phyloP scores from a whole-genome alignment of 2,797 vertebrate species.

The Diceros bicornis region DNA sequence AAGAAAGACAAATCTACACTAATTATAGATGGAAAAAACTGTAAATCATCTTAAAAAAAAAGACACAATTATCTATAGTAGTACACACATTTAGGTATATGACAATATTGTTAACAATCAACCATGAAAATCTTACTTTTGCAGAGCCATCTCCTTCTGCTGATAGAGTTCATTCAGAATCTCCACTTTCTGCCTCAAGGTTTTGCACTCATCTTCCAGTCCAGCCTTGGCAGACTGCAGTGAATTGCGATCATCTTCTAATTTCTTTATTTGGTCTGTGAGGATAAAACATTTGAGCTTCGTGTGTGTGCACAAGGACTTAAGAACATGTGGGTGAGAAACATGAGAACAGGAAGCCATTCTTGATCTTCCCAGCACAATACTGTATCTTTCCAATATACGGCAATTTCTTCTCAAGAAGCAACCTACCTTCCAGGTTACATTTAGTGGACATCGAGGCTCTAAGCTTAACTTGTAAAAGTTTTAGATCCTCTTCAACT shows the following conservation, averaged over 20 bases:
- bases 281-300: neutral
- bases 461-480: slow-evolving; percentile 93
- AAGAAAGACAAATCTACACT: neutral
- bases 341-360: neutral
- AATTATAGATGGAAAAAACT: neutral
- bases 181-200: slow-evolving; percentile 96
- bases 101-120: accelerated
- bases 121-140: slow-evolving; percentile 92
- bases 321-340: neutral
- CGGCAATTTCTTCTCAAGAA: neutral
- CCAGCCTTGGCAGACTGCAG: slow-evolving; percentile 92
- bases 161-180: slow-evolving; percentile 98
- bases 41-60: neutral
- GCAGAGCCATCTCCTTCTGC: slow-evolving; percentile 97
- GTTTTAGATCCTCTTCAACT: slow-evolving; percentile 96
- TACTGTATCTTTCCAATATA: neutral
- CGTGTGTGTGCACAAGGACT: neutral
- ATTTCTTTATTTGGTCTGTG: slow-evolving; percentile 94
- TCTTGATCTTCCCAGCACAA: neutral
- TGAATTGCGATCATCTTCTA: slow-evolving; percentile 91
- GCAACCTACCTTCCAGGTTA: slow-evolving; percentile 93
- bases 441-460: slow-evolving; percentile 94
- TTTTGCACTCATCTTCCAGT: slow-evolving; percentile 94
- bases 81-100: no score
- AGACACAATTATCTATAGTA: no score